Evolutionary conservation across 2,797 vertebrate species (phyloP), one percentile per base, ranked within the genome.

Genomic region (Macropodus opercularis): DNA sequence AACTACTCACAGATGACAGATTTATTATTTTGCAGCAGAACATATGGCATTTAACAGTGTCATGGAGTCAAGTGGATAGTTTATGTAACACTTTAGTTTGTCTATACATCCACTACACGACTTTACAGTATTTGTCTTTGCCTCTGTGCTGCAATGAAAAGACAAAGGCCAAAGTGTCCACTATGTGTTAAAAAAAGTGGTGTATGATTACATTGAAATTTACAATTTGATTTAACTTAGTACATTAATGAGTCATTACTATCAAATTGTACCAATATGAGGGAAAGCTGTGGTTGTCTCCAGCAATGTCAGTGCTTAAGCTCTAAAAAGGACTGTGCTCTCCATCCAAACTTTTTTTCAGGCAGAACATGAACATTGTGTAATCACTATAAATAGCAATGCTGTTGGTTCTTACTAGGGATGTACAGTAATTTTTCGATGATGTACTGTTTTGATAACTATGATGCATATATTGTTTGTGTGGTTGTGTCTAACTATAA

Each of bases 191-290:
- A 35, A 32, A 21, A 66, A 39, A 41, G 66, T 11, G 26, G 13
- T 38, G 54, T n/a, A 11, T 70, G 74, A 78, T 76, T 68, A 72
- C 36, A 38, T 43, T 32, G 41, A 70, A 46, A 75, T 75, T 52
- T 46, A 26, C 58, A 50, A 38, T 63, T 55, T 52, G 41, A 74
- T 68, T 71, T 44, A 56, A 72, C 18, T 62, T 67, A 65, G 61
- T 63, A 63, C 51, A 54, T 78, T 61, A 73, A 79, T 62, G 49
- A 67, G 73, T 69, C 61, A 71, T 75, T 64, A 32, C 51, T 69
- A 78, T 73, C 23, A 63, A 56, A 81, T 66, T 50, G 32, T 67
- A 43, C 79, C 47, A 68, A 48, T 68, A 57, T 60, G 61, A 41
- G 62, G 43, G 48, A 63, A 57, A 65, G 56, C 47, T 38, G 41